Percentiles rank a stretch among this genome's conserved stretches.
Conservation (phyloP, 2,113 vertebrate genomes). For the Mirounga angustirostris region DNA sequence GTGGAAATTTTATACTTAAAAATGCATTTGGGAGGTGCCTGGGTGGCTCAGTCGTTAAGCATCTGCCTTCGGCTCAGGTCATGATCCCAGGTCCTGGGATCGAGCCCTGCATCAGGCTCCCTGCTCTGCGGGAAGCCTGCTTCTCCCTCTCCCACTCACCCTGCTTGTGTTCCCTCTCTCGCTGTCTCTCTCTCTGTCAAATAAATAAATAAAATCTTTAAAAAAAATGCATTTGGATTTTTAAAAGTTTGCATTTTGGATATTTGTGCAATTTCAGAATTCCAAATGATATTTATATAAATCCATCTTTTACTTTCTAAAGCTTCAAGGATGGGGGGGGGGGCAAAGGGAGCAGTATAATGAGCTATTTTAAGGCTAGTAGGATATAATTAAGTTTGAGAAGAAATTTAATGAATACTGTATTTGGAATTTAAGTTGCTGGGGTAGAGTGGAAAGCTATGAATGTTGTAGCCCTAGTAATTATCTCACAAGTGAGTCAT, state of each 20-base stretch:
- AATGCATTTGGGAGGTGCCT: neutral
- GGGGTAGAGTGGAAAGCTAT: neutral
- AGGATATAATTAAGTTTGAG: neutral
- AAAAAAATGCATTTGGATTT: neutral
- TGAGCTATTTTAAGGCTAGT: neutral
- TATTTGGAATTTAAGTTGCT: neutral
- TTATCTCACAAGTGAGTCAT: neutral
- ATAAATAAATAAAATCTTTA: too few species aligned
- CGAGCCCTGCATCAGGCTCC: too few species aligned
- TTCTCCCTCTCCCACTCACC: too few species aligned
- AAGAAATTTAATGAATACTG: neutral
- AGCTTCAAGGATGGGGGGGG: neutral
- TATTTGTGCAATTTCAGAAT: neutral
- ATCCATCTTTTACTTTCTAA: neutral
- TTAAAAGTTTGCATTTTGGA: neutral
- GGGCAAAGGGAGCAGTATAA: slow-evolving; percentile 18
- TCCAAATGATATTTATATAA: neutral
- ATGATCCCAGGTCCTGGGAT: too few species aligned
- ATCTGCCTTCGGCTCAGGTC: too few species aligned
- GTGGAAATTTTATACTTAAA: neutral
- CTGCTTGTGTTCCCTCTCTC: too few species aligned
- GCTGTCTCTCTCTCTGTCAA: too few species aligned
- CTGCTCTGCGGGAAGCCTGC: too few species aligned
- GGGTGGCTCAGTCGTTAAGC: too few species aligned
- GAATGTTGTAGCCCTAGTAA: neutral